A percentile compares a stretch with the other conserved stretches of the same genome.
phyloP scores from a whole-genome alignment of 2,888 invertebrate genomes.

The Pseudanteris insignis region DNA sequence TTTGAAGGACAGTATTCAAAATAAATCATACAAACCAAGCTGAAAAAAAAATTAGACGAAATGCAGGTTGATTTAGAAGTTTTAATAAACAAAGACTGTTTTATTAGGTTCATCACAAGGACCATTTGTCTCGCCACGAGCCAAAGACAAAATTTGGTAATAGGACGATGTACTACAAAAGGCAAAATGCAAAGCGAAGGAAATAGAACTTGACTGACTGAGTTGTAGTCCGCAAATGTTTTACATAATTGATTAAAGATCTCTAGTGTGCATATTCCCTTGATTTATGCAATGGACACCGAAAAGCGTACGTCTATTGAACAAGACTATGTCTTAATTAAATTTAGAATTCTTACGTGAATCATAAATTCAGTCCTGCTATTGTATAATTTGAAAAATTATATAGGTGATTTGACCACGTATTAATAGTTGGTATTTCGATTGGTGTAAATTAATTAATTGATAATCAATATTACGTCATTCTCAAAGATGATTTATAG shows the following conservation, averaged over 20 bases:
- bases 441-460: too few relatives aligned
- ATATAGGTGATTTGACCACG: too few relatives aligned
- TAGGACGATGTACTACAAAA: slow-evolving; percentile 39
- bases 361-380: too few relatives aligned
- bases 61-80: slow-evolving; percentile 54
- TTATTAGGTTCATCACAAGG: slow-evolving; percentile 16
- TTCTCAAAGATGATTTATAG: too few relatives aligned
- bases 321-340: too few relatives aligned
- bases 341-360: too few relatives aligned
- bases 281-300: slow-evolving; percentile 20
- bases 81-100: slow-evolving; percentile 54
- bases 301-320: slow-evolving; percentile 21
- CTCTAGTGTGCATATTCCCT: slow-evolving; percentile 34
- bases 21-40: slow-evolving; percentile 8
- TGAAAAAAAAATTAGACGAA: slow-evolving; percentile 14
- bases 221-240: slow-evolving; percentile 54
- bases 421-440: too few relatives aligned
- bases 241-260: slow-evolving; percentile 67
- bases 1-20: too few relatives aligned
- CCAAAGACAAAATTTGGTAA: slow-evolving; percentile 47
- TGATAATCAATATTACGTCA: too few relatives aligned
- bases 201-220: slow-evolving; percentile 31
- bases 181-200: slow-evolving; percentile 20
- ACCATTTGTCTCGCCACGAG: slow-evolving; percentile 29
- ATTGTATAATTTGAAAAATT: too few relatives aligned